Conservation (phyloP, 1,140 invertebrate genomes). For the Uloborus diversus region DNA sequence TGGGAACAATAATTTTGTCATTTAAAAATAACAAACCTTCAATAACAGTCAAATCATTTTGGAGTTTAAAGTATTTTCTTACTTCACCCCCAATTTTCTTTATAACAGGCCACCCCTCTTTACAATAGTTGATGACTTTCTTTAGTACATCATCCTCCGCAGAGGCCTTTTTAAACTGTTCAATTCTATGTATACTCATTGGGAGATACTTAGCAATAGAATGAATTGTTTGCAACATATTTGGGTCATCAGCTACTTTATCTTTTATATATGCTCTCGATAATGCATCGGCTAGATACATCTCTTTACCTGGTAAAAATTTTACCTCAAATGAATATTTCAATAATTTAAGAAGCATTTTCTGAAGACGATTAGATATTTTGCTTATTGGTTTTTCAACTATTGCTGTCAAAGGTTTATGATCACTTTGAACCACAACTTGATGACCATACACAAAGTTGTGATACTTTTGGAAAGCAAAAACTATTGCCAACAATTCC, state of each 20-base stretch:
- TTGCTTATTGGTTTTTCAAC: conserved; percentile 43
- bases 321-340: conserved; percentile 36
- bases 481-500: conserved; percentile 68
- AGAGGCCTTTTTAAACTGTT: neutral
- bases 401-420: conserved; percentile 59
- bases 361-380: conserved; percentile 37
- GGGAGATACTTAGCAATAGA: neutral
- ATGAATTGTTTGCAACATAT: neutral
- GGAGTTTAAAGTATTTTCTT: conserved; percentile 54
- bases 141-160: neutral
- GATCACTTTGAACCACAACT: conserved; percentile 63
- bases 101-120: conserved; percentile 57
- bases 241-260: neutral
- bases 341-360: conserved; percentile 36
- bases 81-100: neutral
- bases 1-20: conserved; percentile 61
- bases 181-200: neutral
- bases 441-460: conserved; percentile 64
- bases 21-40: conserved; percentile 61
- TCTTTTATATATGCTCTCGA: conserved; percentile 39
- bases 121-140: neutral
- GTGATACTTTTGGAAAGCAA: conserved; percentile 65
- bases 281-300: conserved; percentile 48
- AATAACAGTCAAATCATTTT: conserved; percentile 58
- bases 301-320: conserved; percentile 25